Evolutionary conservation across 2,888 invertebrate genomes (phyloP), one percentile per base, ranked within the genome.

Genomic region (Ochropleura plecta): DNA sequence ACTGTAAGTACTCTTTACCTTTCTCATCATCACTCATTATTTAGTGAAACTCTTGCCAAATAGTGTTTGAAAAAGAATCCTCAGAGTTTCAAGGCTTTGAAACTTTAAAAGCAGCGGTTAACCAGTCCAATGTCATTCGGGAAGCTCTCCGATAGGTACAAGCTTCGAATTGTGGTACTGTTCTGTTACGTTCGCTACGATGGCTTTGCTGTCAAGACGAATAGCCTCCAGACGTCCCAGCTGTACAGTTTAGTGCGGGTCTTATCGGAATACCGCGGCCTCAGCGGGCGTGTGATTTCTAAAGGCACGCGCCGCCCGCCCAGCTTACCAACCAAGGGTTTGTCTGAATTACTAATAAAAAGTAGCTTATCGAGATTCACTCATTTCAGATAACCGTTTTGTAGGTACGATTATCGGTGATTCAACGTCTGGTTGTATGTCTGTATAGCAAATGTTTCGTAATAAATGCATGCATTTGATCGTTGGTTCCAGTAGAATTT

Each of bases 1-100:
- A 99, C 96, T 99, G 99, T 99, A 96, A 98, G 99, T 95, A 92
- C 75, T 20, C 71, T 12, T 55, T 55, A 66, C 14, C 46, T 46
- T 16, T 18, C 7, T 44, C 30, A 30, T 40, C 18, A 44, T 64
- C 72, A 67, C 69, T 12, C 5, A 44, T 40, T 14, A 77, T 67
- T 64, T 49, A 53, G 9, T 63, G 53, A 71, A 72, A 79, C 53
- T 16, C 59, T 49, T 42, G 5, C 69, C n/a, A 67, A 60, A 65
- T 63, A 18, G 12, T 77, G 65, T 59, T 57, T 64, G 68, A 72
- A 67, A 51, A 59, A 75, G 51, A 42, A 46, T 48, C n/a, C 42
- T 67, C 46, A 30, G 4, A 55, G 16, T 48, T 65, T 70, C 42
- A 51, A 59, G 16, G 18, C 55, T 44, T 65, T 57, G 59, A 57